A percentile compares a stretch with the other conserved stretches of the same genome.
Evolutionary conservation across 2,888 invertebrate genomes (phyloP).

Genomic region (Melolontha melolontha): DNA sequence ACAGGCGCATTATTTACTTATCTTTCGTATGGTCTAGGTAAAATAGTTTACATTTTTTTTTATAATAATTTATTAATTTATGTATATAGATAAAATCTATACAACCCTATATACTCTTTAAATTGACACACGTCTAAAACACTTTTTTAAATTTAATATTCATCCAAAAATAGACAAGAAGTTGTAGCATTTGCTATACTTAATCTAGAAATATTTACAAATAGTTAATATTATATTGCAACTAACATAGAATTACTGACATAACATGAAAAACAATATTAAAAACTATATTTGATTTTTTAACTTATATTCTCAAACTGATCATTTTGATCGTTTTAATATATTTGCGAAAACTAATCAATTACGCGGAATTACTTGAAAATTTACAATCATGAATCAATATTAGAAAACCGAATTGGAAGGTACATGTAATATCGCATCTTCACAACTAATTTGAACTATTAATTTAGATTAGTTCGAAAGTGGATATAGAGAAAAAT

Average conservation of each 20-base stretch:
- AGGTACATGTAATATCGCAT: too few species aligned
- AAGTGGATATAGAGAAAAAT: too few species aligned
- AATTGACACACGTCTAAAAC: constrained; percentile 5
- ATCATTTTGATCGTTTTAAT: constrained; percentile 2
- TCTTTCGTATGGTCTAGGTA: too few species aligned
- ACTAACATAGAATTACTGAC: constrained; percentile 1
- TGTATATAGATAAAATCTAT: background rate
- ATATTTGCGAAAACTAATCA: background rate
- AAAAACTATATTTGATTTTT: constrained; percentile 13
- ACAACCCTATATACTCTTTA: background rate
- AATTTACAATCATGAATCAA: background rate
- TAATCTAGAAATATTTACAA: constrained; percentile 27
- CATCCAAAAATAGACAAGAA: constrained; percentile 36
- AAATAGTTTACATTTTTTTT: too few species aligned
- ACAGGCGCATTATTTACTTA: too few species aligned
- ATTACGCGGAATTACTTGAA: background rate
- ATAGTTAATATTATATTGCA: constrained; percentile 16
- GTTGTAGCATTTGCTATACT: constrained; percentile 32
- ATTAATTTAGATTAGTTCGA: too few species aligned
- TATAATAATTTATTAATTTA: background rate
- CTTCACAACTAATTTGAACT: too few species aligned
- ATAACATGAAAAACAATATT: constrained; percentile 5
- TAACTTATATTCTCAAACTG: constrained; percentile 2
- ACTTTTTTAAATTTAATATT: constrained; percentile 17
- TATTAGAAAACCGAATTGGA: too few species aligned